These are phyloP conservation scores for Sanderia malayensis DNA, from an alignment of 30 jellyfish, hydroid and myxozoan species.

Conservation along the genomic window DNA sequence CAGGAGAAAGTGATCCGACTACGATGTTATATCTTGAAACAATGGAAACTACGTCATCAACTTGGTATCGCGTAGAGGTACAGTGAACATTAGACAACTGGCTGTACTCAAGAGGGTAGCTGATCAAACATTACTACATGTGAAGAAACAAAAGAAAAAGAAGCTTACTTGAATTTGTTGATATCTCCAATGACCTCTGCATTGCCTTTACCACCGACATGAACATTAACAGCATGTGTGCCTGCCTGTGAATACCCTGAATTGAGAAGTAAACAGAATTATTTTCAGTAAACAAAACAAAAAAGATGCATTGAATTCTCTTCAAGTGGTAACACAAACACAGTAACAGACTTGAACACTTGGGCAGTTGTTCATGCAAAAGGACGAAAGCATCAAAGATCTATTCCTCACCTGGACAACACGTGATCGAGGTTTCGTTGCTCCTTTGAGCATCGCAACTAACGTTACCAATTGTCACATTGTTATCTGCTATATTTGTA, in stretches of 20 bases:
- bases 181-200: conserved; percentile 39
- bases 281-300: no score
- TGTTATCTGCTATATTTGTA: conserved; percentile 17
- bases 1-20: conserved; percentile 41
- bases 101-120: no score
- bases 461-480: conserved; percentile 67
- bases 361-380: no score
- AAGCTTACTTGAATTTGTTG: conserved; percentile 30
- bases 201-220: conserved; percentile 69
- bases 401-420: conserved; percentile 81
- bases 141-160: background rate
- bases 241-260: conserved; percentile 77
- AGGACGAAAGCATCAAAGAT: no score
- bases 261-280: no score
- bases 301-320: no score
- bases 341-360: no score
- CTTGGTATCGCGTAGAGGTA: no score
- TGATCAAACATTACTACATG: no score
- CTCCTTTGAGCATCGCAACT: conserved; percentile 41
- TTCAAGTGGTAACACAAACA: no score
- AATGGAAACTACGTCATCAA: no score
- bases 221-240: conserved; percentile 42
- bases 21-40: conserved; percentile 34
- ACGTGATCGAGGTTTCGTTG: conserved; percentile 41
- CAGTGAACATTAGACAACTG: no score